Conservation (phyloP, 2,797 vertebrate genomes). For the Anguilla marmorata region DNA sequence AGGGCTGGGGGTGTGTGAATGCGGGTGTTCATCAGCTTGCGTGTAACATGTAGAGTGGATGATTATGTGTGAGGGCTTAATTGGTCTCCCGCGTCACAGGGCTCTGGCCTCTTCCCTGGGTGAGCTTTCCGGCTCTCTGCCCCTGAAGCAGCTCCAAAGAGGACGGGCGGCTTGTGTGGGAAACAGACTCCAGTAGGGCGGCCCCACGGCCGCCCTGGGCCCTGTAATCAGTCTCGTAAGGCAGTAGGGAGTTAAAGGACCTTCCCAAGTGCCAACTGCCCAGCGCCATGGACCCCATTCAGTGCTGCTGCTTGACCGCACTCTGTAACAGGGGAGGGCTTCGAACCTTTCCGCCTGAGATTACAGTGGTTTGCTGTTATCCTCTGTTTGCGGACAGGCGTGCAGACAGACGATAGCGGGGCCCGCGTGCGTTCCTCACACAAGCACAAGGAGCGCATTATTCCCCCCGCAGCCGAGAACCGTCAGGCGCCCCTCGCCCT, state of each 20-base stretch:
- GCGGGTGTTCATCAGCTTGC: background rate
- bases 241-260: background rate
- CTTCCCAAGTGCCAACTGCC: background rate
- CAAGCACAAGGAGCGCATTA: background rate
- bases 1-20: conserved; percentile 2
- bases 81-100: background rate
- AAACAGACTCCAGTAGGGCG: background rate
- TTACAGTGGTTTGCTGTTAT: background rate
- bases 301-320: background rate
- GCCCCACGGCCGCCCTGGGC: background rate
- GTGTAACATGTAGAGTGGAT: background rate
- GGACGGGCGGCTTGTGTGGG: background rate
- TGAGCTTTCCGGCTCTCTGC: conserved; percentile 2
- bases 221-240: conserved; percentile 23
- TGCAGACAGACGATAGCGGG: background rate
- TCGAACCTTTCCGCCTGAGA: background rate
- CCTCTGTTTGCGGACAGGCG: background rate
- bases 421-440: background rate
- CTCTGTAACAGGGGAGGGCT: background rate
- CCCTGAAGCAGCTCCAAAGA: background rate
- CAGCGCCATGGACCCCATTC: background rate
- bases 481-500: background rate
- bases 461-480: background rate
- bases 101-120: background rate
- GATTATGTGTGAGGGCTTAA: conserved; percentile 21